Conservation (phyloP, 2,113 vertebrate species). For the Gambusia affinis region DNA sequence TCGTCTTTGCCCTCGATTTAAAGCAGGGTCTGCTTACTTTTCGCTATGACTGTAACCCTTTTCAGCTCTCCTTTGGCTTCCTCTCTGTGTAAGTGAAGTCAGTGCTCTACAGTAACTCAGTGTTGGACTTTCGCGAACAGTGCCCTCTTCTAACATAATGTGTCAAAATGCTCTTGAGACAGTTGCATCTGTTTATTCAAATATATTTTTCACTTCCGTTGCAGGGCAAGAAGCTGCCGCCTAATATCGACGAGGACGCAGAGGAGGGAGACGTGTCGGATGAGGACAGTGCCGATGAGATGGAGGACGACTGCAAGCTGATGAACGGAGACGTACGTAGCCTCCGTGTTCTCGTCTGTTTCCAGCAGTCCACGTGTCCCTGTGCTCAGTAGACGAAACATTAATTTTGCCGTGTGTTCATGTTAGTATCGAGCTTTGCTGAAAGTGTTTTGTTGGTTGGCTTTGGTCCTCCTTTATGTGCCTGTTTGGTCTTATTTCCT, state of each 20-base stretch:
- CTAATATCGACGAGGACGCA: constrained; percentile 90
- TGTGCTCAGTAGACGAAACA: constrained; percentile 1
- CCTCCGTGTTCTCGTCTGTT: not conserved
- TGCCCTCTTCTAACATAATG: not conserved
- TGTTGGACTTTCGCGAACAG: not conserved
- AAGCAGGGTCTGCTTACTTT: too few species aligned
- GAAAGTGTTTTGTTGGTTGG: constrained; percentile 9
- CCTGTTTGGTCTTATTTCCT: constrained; percentile 41
- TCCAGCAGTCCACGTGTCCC: not conserved
- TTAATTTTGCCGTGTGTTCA: constrained; percentile 6
- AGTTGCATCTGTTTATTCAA: not conserved
- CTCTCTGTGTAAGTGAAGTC: too few species aligned
- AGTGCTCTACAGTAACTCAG: too few species aligned
- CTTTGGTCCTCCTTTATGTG: constrained; percentile 4
- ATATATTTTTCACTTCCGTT: not conserved
- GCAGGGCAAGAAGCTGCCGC: constrained; percentile 97
- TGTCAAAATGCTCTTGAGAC: not conserved
- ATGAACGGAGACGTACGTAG: constrained; percentile 93
- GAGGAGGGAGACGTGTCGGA: constrained; percentile 98
- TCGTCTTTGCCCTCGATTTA: too few species aligned
- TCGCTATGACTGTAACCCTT: too few species aligned
- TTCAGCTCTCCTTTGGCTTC: too few species aligned
- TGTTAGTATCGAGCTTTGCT: not conserved
- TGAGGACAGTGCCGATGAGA: constrained; percentile 97
- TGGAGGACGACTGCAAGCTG: constrained; percentile 96